A percentile compares a stretch with the other conserved stretches of the same genome.
These are phyloP conservation scores for Chaetophractus vellerosus DNA, from an alignment of 2,797 vertebrate species.

Conservation along the genomic window DNA sequence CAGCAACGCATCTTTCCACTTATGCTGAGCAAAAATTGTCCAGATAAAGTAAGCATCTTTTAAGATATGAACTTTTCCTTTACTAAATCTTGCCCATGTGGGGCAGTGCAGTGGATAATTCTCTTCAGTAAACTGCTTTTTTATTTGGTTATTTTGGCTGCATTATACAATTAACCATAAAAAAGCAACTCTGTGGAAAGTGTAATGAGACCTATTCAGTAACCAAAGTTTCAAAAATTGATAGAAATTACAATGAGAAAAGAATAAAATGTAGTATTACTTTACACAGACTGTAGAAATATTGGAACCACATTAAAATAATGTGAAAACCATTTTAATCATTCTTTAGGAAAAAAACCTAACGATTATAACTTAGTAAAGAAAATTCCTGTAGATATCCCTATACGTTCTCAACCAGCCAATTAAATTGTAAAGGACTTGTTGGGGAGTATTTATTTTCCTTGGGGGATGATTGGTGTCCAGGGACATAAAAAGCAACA, in stretches of 20 bases:
- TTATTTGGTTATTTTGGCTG: conserved; percentile 11
- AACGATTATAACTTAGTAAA: background rate
- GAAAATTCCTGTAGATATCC: background rate
- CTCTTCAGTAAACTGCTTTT: conserved; percentile 49
- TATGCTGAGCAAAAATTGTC: conserved; percentile 91
- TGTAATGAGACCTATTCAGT: background rate
- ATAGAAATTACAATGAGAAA: conserved; percentile 51
- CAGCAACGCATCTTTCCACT: conserved; percentile 89
- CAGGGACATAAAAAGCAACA: background rate
- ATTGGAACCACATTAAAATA: background rate
- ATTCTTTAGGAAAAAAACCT: conserved; percentile 24
- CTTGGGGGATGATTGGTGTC: background rate
- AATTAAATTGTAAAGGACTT: background rate
- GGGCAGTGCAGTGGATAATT: background rate
- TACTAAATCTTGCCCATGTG: background rate
- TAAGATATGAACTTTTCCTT: conserved; percentile 45
- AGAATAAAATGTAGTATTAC: background rate
- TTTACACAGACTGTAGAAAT: background rate
- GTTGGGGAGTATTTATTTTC: background rate
- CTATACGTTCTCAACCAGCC: background rate
- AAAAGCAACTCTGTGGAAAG: background rate
- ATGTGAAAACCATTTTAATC: conserved; percentile 2
- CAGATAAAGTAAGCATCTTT: conserved; percentile 89
- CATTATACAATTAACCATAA: background rate
- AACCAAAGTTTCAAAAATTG: conserved; percentile 15